A percentile compares a stretch with the other conserved stretches of the same genome.
Conservation (phyloP, 2,797 vertebrate genomes). For the Cheracebus regulus region DNA sequence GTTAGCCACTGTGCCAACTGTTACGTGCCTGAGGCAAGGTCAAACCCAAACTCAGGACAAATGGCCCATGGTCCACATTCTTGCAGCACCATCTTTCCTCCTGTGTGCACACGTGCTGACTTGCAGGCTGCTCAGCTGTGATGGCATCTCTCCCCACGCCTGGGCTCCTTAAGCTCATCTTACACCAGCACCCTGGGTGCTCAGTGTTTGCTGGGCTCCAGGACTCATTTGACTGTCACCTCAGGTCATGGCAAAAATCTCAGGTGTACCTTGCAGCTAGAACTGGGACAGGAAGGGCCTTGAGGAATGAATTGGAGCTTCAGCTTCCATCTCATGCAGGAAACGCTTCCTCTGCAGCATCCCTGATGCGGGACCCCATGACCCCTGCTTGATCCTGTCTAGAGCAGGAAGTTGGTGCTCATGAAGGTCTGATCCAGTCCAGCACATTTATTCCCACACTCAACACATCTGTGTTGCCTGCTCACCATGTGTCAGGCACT, state of each 20-base stretch:
- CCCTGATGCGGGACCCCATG: not conserved
- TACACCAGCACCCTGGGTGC: not conserved
- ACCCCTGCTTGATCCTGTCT: no score
- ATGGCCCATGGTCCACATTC: not conserved
- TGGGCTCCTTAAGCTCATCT: not conserved
- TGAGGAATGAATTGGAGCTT: not conserved
- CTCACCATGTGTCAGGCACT: no score
- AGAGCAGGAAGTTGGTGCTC: not conserved
- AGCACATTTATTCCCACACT: not conserved
- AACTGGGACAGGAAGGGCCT: not conserved
- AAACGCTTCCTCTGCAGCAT: not conserved
- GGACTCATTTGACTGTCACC: not conserved
- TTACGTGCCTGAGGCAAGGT: not conserved
- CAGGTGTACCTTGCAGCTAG: no score
- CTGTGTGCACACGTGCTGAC: fast-evolving
- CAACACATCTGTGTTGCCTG: not conserved
- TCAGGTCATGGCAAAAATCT: not conserved
- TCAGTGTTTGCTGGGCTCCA: not conserved
- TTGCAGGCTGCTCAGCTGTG: not conserved
- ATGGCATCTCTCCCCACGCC: fast-evolving
- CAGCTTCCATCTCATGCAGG: not conserved
- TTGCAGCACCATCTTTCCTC: not conserved
- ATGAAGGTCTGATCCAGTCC: not conserved
- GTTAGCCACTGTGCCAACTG: not conserved
- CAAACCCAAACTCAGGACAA: not conserved